These are phyloP conservation scores for Parazoanthus darwini DNA, from an alignment of 92 coral and sea anemone genomes.

Conservation along the genomic window DNA sequence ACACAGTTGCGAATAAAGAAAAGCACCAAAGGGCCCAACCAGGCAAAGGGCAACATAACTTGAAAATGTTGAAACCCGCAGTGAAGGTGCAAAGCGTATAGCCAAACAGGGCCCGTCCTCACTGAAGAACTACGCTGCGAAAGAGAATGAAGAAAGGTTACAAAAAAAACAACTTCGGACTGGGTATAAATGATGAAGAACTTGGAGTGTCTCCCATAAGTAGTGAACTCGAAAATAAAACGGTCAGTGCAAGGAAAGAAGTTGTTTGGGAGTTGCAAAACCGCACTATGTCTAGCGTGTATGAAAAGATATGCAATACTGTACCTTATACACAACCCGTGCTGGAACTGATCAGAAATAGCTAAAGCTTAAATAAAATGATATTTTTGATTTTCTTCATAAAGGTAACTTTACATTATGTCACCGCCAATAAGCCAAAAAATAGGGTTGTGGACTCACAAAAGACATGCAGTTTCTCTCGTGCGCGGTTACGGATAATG, in stretches of 20 bases:
- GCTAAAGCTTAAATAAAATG: neutral
- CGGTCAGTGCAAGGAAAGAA: conserved; percentile 3
- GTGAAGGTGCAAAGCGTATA: conserved; percentile 1
- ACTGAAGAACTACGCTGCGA: conserved; percentile 19
- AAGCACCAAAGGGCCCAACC: conserved; percentile 1
- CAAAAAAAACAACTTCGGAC: neutral
- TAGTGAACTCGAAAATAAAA: neutral
- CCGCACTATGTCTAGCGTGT: neutral
- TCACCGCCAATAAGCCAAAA: too few relatives aligned
- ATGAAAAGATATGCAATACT: neutral
- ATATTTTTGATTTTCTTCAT: conserved; percentile 6
- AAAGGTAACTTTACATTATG: conserved; percentile 5
- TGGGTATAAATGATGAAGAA: neutral
- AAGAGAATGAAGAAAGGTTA: neutral
- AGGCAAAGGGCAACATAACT: neutral
- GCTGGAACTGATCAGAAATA: conserved; percentile 6
- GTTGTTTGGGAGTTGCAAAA: neutral
- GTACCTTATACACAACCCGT: neutral
- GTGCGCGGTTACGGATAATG: too few relatives aligned
- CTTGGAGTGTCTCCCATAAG: neutral
- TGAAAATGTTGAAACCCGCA: conserved; percentile 4
- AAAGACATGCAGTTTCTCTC: too few relatives aligned
- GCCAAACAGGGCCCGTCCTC: neutral
- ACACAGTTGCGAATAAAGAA: neutral
- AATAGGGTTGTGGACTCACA: too few relatives aligned